Evolutionary conservation across 2,797 vertebrate genomes (phyloP).

Genomic region (Typhlichthys eigenmanni): DNA sequence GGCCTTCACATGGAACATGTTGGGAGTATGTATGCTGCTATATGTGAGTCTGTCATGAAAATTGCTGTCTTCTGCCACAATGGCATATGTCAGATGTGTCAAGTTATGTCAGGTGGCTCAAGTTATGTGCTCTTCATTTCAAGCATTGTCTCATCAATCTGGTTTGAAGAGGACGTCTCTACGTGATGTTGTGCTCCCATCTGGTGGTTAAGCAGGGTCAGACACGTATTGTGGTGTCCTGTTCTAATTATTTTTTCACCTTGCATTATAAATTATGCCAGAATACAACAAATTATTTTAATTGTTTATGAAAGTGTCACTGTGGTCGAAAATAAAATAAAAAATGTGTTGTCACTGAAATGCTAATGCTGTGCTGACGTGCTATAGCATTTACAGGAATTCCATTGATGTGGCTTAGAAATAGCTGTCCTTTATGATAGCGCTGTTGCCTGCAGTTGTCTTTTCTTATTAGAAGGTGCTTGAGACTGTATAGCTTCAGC

Average conservation of each 20-base stretch:
- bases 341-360: conserved; percentile 48
- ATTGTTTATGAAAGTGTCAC: conserved; percentile 59
- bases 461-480: conserved; percentile 27
- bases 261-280: conserved; percentile 43
- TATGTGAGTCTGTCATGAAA: conserved; percentile 44
- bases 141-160: conserved; percentile 66
- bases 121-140: conserved; percentile 61
- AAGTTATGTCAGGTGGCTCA: conserved; percentile 38
- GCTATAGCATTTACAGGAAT: conserved; percentile 44
- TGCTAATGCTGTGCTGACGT: conserved; percentile 14
- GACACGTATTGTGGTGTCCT: conserved; percentile 18
- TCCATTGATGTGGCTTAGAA: conserved; percentile 49
- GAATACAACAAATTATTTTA: not conserved
- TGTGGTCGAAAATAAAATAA: conserved; percentile 56
- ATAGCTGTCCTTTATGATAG: conserved; percentile 51
- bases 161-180: conserved; percentile 36
- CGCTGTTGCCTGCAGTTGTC: conserved; percentile 35
- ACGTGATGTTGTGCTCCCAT: conserved; percentile 66
- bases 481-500: conserved; percentile 56
- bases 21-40: conserved; percentile 65
- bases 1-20: conserved; percentile 63
- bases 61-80: conserved; percentile 57
- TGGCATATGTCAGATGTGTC: conserved; percentile 59
- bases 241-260: conserved; percentile 22
- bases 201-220: conserved; percentile 58